These are phyloP conservation scores for Tolmerus cingulatus DNA, from an alignment of 2,888 invertebrate genomes.

Conservation along the genomic window DNA sequence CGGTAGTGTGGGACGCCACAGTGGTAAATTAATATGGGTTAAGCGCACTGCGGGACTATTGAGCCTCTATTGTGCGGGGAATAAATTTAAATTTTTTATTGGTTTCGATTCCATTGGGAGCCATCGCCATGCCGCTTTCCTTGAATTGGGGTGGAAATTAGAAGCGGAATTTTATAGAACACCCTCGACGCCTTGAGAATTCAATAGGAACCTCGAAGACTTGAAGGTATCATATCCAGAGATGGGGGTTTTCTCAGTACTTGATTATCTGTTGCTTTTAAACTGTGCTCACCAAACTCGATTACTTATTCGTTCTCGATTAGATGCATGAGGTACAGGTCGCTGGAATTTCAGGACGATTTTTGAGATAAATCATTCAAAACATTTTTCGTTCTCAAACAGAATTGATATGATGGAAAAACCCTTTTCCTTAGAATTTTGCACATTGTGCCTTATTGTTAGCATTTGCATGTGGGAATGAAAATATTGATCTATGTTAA, in stretches of 20 bases:
- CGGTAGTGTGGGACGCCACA: not conserved
- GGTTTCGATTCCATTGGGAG: not conserved
- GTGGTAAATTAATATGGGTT: not conserved
- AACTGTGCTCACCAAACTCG: not conserved
- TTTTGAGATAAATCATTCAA: not conserved
- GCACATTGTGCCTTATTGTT: not conserved
- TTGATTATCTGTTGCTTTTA: not conserved
- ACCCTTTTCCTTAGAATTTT: not conserved
- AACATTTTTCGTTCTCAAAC: not conserved
- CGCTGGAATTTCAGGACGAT: not conserved
- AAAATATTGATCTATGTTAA: not conserved
- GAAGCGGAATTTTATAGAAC: not conserved
- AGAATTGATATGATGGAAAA: not conserved
- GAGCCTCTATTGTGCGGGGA: not conserved
- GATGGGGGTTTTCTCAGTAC: not conserved
- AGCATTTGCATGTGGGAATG: not conserved
- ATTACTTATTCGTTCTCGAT: not conserved
- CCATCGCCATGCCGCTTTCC: not conserved
- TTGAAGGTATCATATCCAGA: not conserved
- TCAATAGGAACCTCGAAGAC: not conserved
- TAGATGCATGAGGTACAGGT: not conserved
- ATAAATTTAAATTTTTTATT: not conserved
- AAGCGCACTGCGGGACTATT: not conserved
- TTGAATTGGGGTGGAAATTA: not conserved
- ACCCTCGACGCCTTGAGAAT: not conserved